Percentiles rank a stretch among this genome's conserved stretches.
Evolutionary conservation across 2,113 vertebrate species (phyloP).

Genomic region (Meles meles): DNA sequence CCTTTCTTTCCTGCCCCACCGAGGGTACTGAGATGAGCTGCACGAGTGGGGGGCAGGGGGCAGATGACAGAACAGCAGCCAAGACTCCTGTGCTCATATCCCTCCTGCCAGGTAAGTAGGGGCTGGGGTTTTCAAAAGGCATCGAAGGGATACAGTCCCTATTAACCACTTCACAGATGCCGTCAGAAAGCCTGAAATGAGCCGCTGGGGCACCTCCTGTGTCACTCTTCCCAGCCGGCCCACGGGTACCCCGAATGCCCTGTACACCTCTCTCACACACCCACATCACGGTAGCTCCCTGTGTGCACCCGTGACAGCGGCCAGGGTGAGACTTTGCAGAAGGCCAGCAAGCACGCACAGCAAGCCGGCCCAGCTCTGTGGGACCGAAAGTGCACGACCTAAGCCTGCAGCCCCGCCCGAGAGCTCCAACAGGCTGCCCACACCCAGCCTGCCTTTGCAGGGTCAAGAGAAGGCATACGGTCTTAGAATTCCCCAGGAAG

Average conservation of each 20-base stretch:
- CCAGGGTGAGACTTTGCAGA: background rate
- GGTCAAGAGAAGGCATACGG: background rate
- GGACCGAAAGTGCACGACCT: background rate
- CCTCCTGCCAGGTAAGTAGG: background rate
- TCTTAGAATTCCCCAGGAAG: background rate
- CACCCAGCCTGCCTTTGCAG: background rate
- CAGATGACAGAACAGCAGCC: background rate
- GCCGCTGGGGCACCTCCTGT: fast-evolving
- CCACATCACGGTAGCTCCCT: background rate
- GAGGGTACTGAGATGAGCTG: background rate
- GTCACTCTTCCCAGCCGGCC: background rate
- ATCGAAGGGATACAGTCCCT: background rate
- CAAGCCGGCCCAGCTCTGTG: background rate
- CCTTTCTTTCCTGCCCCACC: background rate
- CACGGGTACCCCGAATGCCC: fast-evolving
- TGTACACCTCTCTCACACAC: background rate
- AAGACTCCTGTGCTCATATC: background rate
- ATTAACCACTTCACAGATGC: background rate
- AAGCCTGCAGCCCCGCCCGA: fast-evolving
- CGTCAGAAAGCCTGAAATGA: background rate
- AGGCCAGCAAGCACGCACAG: background rate
- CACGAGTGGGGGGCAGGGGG: fast-evolving
- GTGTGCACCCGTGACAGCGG: background rate
- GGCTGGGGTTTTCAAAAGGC: background rate
- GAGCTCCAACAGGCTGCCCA: background rate